phyloP scores from a whole-genome alignment of 2,888 invertebrate species.

The Capitulum mitella region DNA sequence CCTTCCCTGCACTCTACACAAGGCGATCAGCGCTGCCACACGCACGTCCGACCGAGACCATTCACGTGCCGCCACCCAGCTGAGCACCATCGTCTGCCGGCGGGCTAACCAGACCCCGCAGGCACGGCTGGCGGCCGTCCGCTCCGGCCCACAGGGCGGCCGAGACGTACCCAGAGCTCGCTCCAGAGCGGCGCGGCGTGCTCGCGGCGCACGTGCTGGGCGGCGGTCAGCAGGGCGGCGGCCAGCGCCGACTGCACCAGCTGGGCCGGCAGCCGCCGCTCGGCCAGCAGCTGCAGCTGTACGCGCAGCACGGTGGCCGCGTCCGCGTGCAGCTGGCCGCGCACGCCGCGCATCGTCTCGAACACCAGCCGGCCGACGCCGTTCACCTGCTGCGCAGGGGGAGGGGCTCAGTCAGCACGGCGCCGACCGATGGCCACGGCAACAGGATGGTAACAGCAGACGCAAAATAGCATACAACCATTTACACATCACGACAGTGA shows the following conservation, averaged over 20 bases:
- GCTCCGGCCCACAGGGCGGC: neutral
- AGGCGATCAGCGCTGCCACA: too few species aligned
- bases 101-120: too few species aligned
- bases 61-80: too few species aligned
- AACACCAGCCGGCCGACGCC: slow-evolving; percentile 83
- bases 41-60: too few species aligned
- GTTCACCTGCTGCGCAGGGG: slow-evolving; percentile 55
- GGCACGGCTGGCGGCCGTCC: too few species aligned
- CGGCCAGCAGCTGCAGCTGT: slow-evolving; percentile 56
- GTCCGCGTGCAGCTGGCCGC: slow-evolving; percentile 77
- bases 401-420: slow-evolving; percentile 18
- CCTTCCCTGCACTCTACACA: too few species aligned
- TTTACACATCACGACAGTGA: too few species aligned
- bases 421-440: too few species aligned
- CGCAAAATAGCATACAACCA: too few species aligned
- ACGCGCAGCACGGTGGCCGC: slow-evolving; percentile 62
- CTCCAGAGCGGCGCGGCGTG: slow-evolving; percentile 62
- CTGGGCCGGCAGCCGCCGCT: slow-evolving; percentile 50
- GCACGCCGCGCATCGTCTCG: slow-evolving; percentile 76
- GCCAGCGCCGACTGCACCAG: slow-evolving; percentile 58
- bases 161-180: slow-evolving; percentile 45
- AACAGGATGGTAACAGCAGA: too few species aligned
- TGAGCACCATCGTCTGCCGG: too few species aligned
- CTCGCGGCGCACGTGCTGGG: slow-evolving; percentile 55
- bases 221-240: slow-evolving; percentile 57